Evolutionary conservation across 1,140 invertebrate species (phyloP).

Genomic region (Anagrus nilaparvatae): DNA sequence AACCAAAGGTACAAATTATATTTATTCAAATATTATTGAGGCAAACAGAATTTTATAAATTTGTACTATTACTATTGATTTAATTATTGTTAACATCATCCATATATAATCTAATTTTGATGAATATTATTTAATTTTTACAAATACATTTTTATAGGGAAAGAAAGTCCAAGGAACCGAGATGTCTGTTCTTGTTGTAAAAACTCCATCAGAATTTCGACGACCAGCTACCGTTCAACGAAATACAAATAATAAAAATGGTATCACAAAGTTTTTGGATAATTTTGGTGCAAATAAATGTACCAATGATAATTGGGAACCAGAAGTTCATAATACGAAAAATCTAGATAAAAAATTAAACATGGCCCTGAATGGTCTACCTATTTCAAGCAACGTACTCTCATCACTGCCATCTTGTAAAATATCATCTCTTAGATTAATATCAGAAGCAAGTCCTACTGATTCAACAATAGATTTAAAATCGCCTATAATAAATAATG

Average conservation of each 20-base stretch:
- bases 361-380: slow-evolving; percentile 12
- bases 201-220: slow-evolving; percentile 35
- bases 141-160: slow-evolving; percentile 13
- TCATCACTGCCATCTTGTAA: slow-evolving; percentile 27
- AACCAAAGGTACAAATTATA: slow-evolving; percentile 34
- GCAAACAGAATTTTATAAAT: no score
- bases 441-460: slow-evolving; percentile 23
- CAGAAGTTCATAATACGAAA: no score
- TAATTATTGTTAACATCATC: no score
- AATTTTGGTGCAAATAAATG: slow-evolving; percentile 18
- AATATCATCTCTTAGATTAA: slow-evolving; percentile 30
- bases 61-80: no score
- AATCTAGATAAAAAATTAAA: slow-evolving; percentile 18
- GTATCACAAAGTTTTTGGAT: slow-evolving; percentile 37
- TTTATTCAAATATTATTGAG: no score
- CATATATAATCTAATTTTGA: no score
- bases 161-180: slow-evolving; percentile 30
- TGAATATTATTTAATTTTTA: no score
- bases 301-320: slow-evolving; percentile 28
- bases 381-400: slow-evolving; percentile 27
- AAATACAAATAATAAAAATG: slow-evolving; percentile 35
- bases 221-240: slow-evolving; percentile 36
- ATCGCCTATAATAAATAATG: no score
- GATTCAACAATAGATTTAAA: slow-evolving; percentile 14
- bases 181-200: slow-evolving; percentile 35